Conservation (phyloP, 2,113 vertebrate species). For the Clarias gariepinus region DNA sequence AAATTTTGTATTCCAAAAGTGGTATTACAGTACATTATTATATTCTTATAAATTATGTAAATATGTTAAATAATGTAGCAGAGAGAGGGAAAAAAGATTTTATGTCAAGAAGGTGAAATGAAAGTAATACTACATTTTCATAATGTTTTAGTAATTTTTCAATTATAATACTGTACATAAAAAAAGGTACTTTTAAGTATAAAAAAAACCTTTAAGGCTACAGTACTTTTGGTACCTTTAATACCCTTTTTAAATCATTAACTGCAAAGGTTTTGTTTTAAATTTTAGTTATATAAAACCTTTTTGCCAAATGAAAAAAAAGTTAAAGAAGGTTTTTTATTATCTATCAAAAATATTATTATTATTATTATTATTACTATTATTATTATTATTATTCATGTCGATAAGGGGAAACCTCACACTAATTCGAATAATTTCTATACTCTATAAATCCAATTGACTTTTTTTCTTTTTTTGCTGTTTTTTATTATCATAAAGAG, state of each 20-base stretch:
- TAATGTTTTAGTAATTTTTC: background rate
- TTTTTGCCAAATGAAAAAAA: background rate
- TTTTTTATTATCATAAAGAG: no score
- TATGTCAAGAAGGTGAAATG: background rate
- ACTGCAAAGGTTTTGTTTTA: background rate
- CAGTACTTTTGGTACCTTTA: no score
- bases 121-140: background rate
- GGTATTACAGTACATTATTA: no score
- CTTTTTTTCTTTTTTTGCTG: background rate
- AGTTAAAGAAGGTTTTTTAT: background rate
- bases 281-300: background rate
- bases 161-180: background rate
- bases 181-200: no score
- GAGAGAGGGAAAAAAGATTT: background rate
- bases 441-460: no score
- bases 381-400: background rate
- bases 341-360: no score
- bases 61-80: background rate
- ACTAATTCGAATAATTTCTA: background rate
- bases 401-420: background rate
- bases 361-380: no score
- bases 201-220: no score
- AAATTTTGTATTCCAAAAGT: background rate
- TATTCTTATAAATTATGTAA: background rate
- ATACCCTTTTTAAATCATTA: background rate